phyloP scores from a whole-genome alignment of 1,140 invertebrate species.

The Laodelphax striatellus region DNA sequence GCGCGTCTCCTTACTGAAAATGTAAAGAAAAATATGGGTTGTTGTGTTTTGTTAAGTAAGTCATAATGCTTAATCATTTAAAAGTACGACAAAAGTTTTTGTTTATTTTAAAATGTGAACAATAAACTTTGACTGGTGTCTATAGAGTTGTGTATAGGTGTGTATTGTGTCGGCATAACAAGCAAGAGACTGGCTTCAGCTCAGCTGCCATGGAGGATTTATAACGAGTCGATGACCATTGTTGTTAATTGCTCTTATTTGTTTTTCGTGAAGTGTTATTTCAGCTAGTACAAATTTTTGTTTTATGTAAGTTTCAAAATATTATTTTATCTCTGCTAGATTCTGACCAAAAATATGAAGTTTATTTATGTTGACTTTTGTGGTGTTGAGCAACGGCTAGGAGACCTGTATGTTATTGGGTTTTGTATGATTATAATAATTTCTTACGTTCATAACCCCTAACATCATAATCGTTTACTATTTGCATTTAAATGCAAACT shows the following conservation, averaged over 20 bases:
- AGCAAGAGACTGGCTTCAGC: conserved; percentile 2
- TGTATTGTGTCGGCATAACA: conserved; percentile 13
- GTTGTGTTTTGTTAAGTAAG: neutral
- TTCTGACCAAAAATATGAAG: no score
- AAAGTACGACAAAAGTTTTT: neutral
- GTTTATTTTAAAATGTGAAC: neutral
- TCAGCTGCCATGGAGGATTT: conserved; percentile 13
- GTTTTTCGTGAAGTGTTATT: no score
- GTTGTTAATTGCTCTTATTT: neutral
- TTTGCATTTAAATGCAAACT: no score
- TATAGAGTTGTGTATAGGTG: neutral
- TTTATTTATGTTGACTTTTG: no score
- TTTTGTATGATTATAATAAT: no score
- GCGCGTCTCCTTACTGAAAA: conserved; percentile 11
- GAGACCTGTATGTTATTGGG: no score
- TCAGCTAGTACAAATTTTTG: no score
- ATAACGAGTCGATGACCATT: neutral
- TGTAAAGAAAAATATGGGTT: neutral
- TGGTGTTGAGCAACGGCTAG: no score
- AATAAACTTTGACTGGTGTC: neutral
- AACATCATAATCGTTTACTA: no score
- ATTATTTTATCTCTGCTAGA: no score
- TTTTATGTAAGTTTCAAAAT: no score
- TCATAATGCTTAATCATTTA: neutral
- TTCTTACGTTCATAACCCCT: no score